Evolutionary conservation across 2,888 invertebrate species (phyloP).

Genomic region (Drosophila monieri): DNA sequence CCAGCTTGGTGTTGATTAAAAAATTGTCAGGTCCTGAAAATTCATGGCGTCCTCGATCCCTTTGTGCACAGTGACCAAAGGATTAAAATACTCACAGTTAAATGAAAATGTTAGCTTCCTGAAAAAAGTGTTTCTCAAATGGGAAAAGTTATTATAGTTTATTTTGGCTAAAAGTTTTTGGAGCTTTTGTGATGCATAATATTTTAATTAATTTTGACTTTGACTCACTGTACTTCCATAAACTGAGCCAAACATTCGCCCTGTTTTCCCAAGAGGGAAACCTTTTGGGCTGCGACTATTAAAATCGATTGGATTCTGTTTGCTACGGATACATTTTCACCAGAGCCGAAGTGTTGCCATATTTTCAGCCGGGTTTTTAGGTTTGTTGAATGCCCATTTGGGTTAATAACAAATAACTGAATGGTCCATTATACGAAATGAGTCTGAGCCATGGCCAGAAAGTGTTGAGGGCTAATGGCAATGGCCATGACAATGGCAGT

Average conservation of each 20-base stretch:
- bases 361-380: slow-evolving; percentile 43
- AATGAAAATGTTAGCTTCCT: neutral
- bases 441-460: slow-evolving; percentile 29
- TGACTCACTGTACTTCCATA: slow-evolving; percentile 8
- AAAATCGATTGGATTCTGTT: slow-evolving; percentile 66
- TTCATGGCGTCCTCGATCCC: slow-evolving; percentile 16
- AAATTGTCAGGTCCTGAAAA: slow-evolving; percentile 44
- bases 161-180: neutral
- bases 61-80: slow-evolving; percentile 7
- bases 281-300: slow-evolving; percentile 40
- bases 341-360: slow-evolving; percentile 14
- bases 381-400: slow-evolving; percentile 53
- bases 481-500: slow-evolving; percentile 12
- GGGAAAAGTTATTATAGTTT: neutral
- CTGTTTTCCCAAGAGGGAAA: slow-evolving; percentile 20
- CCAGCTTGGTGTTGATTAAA: slow-evolving; percentile 48
- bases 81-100: neutral
- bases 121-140: neutral
- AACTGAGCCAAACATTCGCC: neutral
- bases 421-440: slow-evolving; percentile 60
- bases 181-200: neutral
- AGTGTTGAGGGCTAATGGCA: slow-evolving; percentile 45
- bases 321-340: slow-evolving; percentile 24
- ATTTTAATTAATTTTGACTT: neutral
- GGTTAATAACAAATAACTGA: slow-evolving; percentile 66